These are phyloP conservation scores for Electrona antarctica DNA, from an alignment of 2,113 vertebrate species.

Conservation along the genomic window DNA sequence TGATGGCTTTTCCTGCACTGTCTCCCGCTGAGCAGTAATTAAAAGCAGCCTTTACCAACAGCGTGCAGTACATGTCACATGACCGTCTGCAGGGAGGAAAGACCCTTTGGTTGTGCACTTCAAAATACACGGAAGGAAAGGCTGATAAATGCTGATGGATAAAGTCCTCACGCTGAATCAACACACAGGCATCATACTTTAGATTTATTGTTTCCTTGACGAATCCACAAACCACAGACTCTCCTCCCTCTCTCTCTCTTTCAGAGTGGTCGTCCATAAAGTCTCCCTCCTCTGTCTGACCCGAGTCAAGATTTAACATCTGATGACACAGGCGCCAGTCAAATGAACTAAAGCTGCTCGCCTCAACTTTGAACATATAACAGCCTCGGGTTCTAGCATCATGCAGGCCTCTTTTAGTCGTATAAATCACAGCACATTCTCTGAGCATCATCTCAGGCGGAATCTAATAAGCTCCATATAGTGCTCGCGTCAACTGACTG, in stretches of 20 bases:
- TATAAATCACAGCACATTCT: slow-evolving; percentile 11
- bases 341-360: slow-evolving; percentile 33
- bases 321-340: slow-evolving; percentile 22
- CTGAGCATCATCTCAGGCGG: not conserved
- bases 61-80: slow-evolving; percentile 20
- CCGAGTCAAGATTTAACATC: slow-evolving; percentile 18
- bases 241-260: not conserved
- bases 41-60: slow-evolving; percentile 26
- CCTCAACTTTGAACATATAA: slow-evolving; percentile 27
- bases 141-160: slow-evolving; percentile 10
- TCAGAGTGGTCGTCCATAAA: not conserved
- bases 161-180: slow-evolving; percentile 12
- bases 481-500: not conserved
- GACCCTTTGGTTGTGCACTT: slow-evolving; percentile 14
- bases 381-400: not conserved
- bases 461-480: not conserved
- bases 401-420: slow-evolving; percentile 14
- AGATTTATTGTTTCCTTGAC: slow-evolving; percentile 26
- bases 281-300: slow-evolving; percentile 5
- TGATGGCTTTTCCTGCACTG: not conserved
- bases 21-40: slow-evolving; percentile 7
- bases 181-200: slow-evolving; percentile 3
- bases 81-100: slow-evolving; percentile 7
- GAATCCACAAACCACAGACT: slow-evolving; percentile 5
- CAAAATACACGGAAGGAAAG: not conserved